A percentile compares a stretch with the other conserved stretches of the same genome.
These are phyloP conservation scores for Allacma fusca DNA, from an alignment of 2,888 invertebrate species.

Conservation along the genomic window DNA sequence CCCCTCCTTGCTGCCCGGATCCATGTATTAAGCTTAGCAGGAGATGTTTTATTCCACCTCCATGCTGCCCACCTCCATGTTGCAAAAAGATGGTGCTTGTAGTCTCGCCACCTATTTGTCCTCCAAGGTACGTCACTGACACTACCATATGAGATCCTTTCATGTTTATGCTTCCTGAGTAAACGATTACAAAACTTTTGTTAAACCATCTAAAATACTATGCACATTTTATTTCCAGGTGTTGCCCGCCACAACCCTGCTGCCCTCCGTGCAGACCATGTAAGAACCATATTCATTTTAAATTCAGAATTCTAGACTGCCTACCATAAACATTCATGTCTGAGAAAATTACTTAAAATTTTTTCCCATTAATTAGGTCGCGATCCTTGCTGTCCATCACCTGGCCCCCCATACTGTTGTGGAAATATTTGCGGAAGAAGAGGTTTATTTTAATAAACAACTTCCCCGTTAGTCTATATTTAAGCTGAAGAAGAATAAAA, in stretches of 20 bases:
- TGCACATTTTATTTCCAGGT: conserved; percentile 18
- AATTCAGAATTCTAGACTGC: too few species aligned
- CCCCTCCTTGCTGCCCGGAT: conserved; percentile 59
- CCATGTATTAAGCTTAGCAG: conserved; percentile 57
- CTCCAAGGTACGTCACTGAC: conserved; percentile 46
- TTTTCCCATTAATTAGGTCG: too few species aligned
- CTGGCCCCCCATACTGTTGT: conserved; percentile 47
- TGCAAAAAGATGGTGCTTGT: conserved; percentile 59
- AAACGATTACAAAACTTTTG: too few species aligned
- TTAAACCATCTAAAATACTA: too few species aligned
- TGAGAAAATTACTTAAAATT: too few species aligned
- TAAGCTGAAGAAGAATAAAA: neutral
- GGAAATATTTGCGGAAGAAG: conserved; percentile 36
- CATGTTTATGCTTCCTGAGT: too few species aligned
- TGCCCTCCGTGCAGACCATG: conserved; percentile 51
- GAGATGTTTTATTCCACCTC: conserved; percentile 57
- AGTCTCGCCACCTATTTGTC: conserved; percentile 58
- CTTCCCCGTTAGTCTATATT: conserved; percentile 4
- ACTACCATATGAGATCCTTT: neutral
- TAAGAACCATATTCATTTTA: too few species aligned
- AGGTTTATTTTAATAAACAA: conserved; percentile 19
- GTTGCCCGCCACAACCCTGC: conserved; percentile 48
- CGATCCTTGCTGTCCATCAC: conserved; percentile 50
- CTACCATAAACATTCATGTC: too few species aligned
- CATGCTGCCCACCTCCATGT: conserved; percentile 55